Percentiles rank a stretch among this genome's conserved stretches.
These are phyloP conservation scores for Colius striatus DNA, from an alignment of 2,113 vertebrate species.

Conservation along the genomic window DNA sequence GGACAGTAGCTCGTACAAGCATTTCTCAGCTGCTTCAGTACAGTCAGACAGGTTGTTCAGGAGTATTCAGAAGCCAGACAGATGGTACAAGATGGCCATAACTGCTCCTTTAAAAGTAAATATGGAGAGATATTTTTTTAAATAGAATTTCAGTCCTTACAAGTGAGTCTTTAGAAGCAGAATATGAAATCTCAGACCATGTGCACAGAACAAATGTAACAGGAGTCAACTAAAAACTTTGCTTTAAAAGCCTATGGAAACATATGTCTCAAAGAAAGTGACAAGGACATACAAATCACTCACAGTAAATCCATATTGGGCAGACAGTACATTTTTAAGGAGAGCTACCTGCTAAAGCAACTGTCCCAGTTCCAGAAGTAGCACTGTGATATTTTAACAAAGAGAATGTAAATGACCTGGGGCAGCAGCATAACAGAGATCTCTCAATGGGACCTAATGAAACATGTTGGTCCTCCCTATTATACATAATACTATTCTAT, in stretches of 20 bases:
- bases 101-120: not conserved
- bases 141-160: not conserved
- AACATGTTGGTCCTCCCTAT: not conserved
- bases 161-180: not conserved
- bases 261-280: not conserved
- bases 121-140: not conserved
- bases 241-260: conserved; percentile 7
- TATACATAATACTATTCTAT: not conserved
- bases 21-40: not conserved
- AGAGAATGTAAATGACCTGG: not conserved
- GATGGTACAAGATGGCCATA: not conserved
- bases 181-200: not conserved
- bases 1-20: not conserved
- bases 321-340: not conserved
- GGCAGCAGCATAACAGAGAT: not conserved
- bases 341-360: conserved; percentile 28
- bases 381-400: not conserved
- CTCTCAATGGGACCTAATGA: not conserved
- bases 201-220: not conserved
- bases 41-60: not conserved
- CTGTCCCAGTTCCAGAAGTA: not conserved
- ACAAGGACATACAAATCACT: not conserved
- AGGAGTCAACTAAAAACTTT: not conserved
- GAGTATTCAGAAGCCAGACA: not conserved
- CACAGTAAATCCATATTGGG: not conserved